Percentiles rank a stretch among this genome's conserved stretches.
Evolutionary conservation across 1,140 invertebrate species (phyloP).

Genomic region (Aphelinus certus): DNA sequence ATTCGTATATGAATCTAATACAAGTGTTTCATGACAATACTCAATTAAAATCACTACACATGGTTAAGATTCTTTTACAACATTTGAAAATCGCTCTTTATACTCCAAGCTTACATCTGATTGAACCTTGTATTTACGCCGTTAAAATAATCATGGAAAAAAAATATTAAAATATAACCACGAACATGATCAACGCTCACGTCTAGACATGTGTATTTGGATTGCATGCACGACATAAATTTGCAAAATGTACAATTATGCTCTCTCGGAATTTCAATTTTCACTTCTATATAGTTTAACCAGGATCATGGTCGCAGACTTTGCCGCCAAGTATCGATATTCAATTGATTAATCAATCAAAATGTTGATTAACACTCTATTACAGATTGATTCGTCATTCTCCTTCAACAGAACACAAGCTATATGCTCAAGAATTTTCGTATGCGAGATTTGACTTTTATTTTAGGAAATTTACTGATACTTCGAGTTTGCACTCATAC

Average conservation of each 20-base stretch:
- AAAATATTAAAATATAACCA: constrained; percentile 18
- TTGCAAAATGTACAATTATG: constrained; percentile 27
- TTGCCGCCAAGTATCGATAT: constrained; percentile 6
- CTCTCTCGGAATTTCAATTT: constrained; percentile 9
- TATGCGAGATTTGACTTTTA: constrained; percentile 35
- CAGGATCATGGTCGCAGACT: neutral
- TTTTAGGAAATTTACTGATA: constrained; percentile 18
- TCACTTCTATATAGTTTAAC: constrained; percentile 3
- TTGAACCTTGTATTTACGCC: constrained; percentile 11
- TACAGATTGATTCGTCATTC: neutral
- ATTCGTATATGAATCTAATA: constrained; percentile 18
- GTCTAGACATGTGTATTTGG: constrained; percentile 13
- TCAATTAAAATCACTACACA: constrained; percentile 22
- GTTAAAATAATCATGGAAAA: neutral
- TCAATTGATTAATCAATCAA: constrained; percentile 19
- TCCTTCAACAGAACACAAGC: constrained; percentile 40
- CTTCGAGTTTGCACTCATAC: constrained; percentile 34
- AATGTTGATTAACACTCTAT: neutral
- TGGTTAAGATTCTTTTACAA: constrained; percentile 33
- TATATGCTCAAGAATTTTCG: constrained; percentile 42
- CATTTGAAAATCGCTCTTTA: constrained; percentile 13
- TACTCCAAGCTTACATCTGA: constrained; percentile 13
- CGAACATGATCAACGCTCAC: constrained; percentile 12
- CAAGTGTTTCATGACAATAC: constrained; percentile 1
- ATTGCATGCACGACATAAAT: constrained; percentile 7